A percentile compares a stretch with the other conserved stretches of the same genome.
Conservation (phyloP, 2,113 vertebrate species). For the Acrocephalus kingi region DNA sequence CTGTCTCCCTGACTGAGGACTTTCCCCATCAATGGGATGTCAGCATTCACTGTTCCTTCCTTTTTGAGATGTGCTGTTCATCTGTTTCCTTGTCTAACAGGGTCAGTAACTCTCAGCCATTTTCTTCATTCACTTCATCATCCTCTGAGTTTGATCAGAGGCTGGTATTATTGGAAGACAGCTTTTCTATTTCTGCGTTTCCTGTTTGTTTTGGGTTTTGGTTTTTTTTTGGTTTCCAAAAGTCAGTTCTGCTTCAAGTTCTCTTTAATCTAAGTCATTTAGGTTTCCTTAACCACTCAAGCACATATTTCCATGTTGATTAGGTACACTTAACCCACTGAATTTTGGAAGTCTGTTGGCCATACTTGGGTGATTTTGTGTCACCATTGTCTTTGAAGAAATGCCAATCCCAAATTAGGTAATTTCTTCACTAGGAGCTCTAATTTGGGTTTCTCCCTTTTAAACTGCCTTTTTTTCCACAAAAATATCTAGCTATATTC, state of each 20-base stretch:
- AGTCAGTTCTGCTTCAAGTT: not conserved
- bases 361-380: not conserved
- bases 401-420: not conserved
- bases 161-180: not conserved
- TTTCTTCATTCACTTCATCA: not conserved
- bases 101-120: not conserved
- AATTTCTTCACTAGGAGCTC: not conserved
- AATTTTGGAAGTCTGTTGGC: not conserved
- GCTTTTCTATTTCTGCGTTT: not conserved
- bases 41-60: not conserved
- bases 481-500: not conserved
- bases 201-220: not conserved
- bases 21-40: not conserved
- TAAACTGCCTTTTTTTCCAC: not conserved
- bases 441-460: not conserved
- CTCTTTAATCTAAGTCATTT: not conserved
- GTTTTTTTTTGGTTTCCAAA: not conserved
- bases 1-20: not conserved
- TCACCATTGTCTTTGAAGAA: not conserved
- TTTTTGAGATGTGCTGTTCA: not conserved
- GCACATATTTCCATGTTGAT: not conserved
- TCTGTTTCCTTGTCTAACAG: not conserved
- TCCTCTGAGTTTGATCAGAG: not conserved
- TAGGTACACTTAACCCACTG: not conserved
- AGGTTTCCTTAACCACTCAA: not conserved